These are phyloP conservation scores for Isaurus tuberculatus DNA, from an alignment of 92 coral and sea anemone species.

Conservation along the genomic window DNA sequence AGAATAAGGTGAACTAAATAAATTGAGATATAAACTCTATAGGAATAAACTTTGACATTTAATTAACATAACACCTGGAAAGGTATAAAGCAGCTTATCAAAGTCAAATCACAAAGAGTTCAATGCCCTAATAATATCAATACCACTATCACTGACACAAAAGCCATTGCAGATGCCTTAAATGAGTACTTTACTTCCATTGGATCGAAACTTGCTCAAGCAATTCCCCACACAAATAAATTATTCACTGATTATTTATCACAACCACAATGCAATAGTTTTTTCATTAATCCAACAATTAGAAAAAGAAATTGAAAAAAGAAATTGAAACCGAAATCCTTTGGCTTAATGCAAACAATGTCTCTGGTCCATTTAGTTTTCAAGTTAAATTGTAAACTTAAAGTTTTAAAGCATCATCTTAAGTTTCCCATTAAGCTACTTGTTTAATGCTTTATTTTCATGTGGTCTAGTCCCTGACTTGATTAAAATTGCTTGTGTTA, in stretches of 20 bases:
- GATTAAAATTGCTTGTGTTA: no score
- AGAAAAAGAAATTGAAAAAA: no score
- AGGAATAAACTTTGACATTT: background rate
- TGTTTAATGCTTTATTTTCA: no score
- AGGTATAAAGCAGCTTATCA: constrained; percentile 24
- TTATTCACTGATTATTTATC: no score
- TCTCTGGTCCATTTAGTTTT: no score
- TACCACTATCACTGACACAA: background rate
- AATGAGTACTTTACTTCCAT: background rate
- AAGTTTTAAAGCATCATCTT: no score
- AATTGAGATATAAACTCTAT: background rate
- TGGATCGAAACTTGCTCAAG: background rate
- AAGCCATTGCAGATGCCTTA: background rate
- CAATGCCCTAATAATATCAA: background rate
- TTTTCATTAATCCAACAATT: background rate
- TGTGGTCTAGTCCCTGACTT: no score
- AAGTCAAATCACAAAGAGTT: background rate
- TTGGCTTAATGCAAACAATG: no score
- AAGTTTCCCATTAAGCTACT: no score
- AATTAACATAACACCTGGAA: constrained; percentile 9
- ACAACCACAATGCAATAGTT: background rate
- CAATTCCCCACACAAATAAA: background rate
- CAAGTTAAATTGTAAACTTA: no score
- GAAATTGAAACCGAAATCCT: no score
- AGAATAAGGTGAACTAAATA: background rate